Evolutionary conservation across 2,113 vertebrate genomes (phyloP).

Genomic region (Podiceps cristatus): DNA sequence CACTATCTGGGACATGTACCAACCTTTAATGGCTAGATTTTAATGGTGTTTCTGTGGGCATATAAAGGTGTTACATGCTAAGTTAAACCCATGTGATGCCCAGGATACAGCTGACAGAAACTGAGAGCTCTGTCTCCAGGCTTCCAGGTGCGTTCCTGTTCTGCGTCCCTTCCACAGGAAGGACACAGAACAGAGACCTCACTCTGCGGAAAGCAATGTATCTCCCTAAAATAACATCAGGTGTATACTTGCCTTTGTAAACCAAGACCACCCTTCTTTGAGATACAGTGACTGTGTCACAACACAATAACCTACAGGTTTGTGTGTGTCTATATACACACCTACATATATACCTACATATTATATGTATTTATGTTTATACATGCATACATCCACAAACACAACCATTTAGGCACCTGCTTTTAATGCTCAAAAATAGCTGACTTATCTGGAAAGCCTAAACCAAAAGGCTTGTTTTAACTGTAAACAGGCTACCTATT

Average conservation of each 20-base stretch:
- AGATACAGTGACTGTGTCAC: not conserved
- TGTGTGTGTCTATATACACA: not conserved
- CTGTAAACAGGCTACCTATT: not conserved
- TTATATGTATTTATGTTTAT: not conserved
- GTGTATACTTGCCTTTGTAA: not conserved
- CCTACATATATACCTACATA: not conserved
- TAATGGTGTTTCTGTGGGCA: not conserved
- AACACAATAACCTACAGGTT: not conserved
- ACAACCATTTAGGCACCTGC: not conserved
- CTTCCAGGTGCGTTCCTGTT: not conserved
- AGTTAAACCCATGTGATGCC: not conserved
- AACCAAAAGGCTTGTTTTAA: not conserved
- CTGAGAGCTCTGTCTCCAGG: not conserved
- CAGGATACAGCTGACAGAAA: not conserved
- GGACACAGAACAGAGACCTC: not conserved
- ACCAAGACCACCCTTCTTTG: not conserved
- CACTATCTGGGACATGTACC: fast-evolving
- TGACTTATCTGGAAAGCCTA: not conserved
- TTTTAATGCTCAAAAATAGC: not conserved
- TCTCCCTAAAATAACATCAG: not conserved
- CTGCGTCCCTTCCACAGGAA: not conserved
- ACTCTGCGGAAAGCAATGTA: not conserved
- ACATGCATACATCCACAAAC: not conserved
- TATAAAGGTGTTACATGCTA: not conserved
- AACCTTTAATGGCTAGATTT: not conserved